Evolutionary conservation across 1,140 invertebrate species (phyloP).

Genomic region (Hesperophylax magnus): DNA sequence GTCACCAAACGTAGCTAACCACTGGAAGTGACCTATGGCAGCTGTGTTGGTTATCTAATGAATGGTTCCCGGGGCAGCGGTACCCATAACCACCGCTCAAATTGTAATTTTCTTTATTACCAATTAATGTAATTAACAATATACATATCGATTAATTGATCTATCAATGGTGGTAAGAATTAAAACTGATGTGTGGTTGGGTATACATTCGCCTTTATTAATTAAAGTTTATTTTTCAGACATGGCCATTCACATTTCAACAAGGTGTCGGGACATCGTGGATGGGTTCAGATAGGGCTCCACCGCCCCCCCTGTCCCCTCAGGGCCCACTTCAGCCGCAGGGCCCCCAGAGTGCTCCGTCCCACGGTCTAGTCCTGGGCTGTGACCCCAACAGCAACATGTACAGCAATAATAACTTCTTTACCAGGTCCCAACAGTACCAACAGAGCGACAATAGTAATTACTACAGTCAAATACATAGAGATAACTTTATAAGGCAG

Average conservation of each 20-base stretch:
- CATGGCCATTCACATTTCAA: conserved; percentile 56
- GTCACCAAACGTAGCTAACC: too few species aligned
- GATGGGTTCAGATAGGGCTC: conserved; percentile 15
- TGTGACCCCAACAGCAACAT: conserved; percentile 34
- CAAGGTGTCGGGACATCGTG: conserved; percentile 42
- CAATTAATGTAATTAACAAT: too few species aligned
- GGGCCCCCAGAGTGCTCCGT: not conserved
- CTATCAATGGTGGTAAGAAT: not conserved
- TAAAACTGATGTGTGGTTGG: not conserved
- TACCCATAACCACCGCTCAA: too few species aligned
- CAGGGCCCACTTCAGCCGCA: not conserved
- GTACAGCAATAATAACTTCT: conserved; percentile 53
- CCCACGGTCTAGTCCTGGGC: not conserved
- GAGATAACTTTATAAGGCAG: conserved; percentile 50
- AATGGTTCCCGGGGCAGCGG: too few species aligned
- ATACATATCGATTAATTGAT: too few species aligned
- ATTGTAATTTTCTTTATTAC: too few species aligned
- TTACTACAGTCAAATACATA: conserved; percentile 51
- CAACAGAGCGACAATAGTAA: conserved; percentile 37
- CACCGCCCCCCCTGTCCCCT: not conserved
- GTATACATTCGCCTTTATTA: not conserved
- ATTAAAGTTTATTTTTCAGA: conserved; percentile 43
- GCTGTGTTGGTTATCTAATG: too few species aligned
- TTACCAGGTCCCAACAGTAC: conserved; percentile 38
- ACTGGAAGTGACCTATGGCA: too few species aligned